Evolutionary conservation across 2,888 invertebrate genomes (phyloP).

Genomic region (Trichogramma dendrolimi): DNA sequence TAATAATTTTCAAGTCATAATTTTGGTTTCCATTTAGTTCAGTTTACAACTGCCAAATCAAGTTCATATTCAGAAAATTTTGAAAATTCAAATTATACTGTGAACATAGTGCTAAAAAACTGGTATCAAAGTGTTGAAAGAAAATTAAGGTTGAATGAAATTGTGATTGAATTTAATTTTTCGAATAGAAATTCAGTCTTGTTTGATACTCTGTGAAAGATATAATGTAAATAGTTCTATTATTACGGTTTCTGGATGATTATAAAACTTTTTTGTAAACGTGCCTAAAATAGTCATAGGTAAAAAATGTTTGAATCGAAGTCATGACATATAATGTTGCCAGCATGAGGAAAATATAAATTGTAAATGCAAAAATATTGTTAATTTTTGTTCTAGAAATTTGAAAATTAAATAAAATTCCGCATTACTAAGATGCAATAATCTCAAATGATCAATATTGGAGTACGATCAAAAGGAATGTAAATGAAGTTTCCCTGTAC

Average conservation of each 20-base stretch:
- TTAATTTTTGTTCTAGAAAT: neutral
- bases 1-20: constrained; percentile 16
- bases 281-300: constrained; percentile 7
- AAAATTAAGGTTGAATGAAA: constrained; percentile 2
- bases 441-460: constrained; percentile 10
- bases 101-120: constrained; percentile 18
- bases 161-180: constrained; percentile 4
- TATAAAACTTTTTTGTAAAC: neutral
- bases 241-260: neutral
- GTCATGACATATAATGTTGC: constrained; percentile 33
- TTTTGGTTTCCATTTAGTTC: constrained; percentile 42
- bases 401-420: too few species aligned
- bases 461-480: constrained; percentile 27
- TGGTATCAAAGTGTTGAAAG: constrained; percentile 29
- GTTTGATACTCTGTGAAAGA: neutral
- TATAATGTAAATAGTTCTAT: neutral
- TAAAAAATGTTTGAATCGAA: constrained; percentile 1
- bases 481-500: constrained; percentile 43
- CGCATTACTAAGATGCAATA: too few species aligned
- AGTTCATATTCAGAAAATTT: constrained; percentile 22
- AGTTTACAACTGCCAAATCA: constrained; percentile 42
- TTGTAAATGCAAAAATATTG: constrained; percentile 6
- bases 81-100: constrained; percentile 14
- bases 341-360: constrained; percentile 14
- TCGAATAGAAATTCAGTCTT: neutral